phyloP scores from a whole-genome alignment of 2,797 vertebrate genomes.

The Sebastes vulpes region DNA sequence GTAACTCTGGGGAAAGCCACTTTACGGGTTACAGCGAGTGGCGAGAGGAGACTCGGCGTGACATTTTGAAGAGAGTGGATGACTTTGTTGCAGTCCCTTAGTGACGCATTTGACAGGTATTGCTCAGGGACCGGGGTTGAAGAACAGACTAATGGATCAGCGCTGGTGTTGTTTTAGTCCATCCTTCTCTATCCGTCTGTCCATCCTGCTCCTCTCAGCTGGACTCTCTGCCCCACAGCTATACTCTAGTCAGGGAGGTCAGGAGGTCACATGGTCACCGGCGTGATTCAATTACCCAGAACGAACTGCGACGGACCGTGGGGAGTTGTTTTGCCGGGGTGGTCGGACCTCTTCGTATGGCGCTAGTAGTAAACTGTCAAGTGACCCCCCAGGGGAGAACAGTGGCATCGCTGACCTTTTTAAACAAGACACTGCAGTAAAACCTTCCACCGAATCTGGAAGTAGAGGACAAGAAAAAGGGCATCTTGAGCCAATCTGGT shows the following conservation, averaged over 20 bases:
- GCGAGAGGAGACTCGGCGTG: slow-evolving; percentile 40
- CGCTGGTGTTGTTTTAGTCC: slow-evolving; percentile 23
- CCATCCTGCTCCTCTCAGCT: slow-evolving; percentile 44
- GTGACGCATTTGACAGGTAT: slow-evolving; percentile 31
- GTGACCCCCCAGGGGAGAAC: slow-evolving; percentile 55
- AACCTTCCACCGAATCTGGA: slow-evolving; percentile 40
- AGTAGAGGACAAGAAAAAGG: slow-evolving; percentile 35
- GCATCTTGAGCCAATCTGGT: slow-evolving; percentile 56
- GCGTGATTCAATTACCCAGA: slow-evolving; percentile 71
- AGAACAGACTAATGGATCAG: slow-evolving; percentile 40
- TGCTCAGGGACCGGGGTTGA: slow-evolving; percentile 21
- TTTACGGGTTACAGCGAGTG: slow-evolving; percentile 70
- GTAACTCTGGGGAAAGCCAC: slow-evolving; percentile 75
- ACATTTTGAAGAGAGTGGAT: slow-evolving; percentile 68
- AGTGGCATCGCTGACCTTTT: slow-evolving; percentile 75
- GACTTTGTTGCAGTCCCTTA: slow-evolving; percentile 42
- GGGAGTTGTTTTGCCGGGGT: slow-evolving; percentile 60
- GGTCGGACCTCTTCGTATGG: slow-evolving; percentile 29
- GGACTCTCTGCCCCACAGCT: slow-evolving; percentile 25
- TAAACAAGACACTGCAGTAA: slow-evolving; percentile 67
- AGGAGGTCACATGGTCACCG: slow-evolving; percentile 46
- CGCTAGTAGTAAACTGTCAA: slow-evolving; percentile 72
- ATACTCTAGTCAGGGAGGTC: slow-evolving; percentile 40
- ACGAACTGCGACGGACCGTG: slow-evolving; percentile 60
- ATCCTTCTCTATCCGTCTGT: slow-evolving; percentile 6